A percentile compares a stretch with the other conserved stretches of the same genome.
Evolutionary conservation across 92 coral and sea anemone genomes (phyloP).

Genomic region (Epizoanthus ramosus): DNA sequence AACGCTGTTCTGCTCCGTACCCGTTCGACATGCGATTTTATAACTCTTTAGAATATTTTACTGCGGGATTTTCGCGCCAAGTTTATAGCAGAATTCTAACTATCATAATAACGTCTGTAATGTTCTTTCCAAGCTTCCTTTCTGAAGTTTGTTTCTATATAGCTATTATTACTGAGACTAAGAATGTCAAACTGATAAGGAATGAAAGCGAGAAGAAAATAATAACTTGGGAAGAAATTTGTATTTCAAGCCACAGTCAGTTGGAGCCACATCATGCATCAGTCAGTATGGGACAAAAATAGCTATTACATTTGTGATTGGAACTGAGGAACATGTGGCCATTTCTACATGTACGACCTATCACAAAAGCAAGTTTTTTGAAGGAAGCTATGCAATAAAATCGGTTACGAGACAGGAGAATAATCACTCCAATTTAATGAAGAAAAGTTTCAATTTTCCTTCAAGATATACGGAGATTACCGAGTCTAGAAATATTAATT

Average conservation of each 20-base stretch:
- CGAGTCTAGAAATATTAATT: slow-evolving; percentile 6
- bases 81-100: too few species aligned
- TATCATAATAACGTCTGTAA: too few species aligned
- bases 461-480: slow-evolving; percentile 21
- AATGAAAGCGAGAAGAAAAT: slow-evolving; percentile 3
- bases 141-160: background rate
- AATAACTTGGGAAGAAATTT: background rate
- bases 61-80: too few species aligned
- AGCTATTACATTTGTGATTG: background rate
- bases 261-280: background rate
- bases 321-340: too few species aligned
- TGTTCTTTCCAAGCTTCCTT: background rate
- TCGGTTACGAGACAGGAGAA: background rate
- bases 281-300: background rate
- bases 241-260: background rate
- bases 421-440: slow-evolving; percentile 17
- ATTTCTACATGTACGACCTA: background rate
- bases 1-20: background rate
- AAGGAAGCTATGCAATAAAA: background rate
- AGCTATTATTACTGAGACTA: slow-evolving; percentile 1
- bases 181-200: slow-evolving; percentile 2
- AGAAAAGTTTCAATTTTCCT: slow-evolving; percentile 17
- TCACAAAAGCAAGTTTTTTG: background rate
- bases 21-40: background rate
- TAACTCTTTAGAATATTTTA: background rate